Evolutionary conservation across 64 coral and sea anemone genomes (phyloP).

Genomic region (Astreopora myriophthalma): DNA sequence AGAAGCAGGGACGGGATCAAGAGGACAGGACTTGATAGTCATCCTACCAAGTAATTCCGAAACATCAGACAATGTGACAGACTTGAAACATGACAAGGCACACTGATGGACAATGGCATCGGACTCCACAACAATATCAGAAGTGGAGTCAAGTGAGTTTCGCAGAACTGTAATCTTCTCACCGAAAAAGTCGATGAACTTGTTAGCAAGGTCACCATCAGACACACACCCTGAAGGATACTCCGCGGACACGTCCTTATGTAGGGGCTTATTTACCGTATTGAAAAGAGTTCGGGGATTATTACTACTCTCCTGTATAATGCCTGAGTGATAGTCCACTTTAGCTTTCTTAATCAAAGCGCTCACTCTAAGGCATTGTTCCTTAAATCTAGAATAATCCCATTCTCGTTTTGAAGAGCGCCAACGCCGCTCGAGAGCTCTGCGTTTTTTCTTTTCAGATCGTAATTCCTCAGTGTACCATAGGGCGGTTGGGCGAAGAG

Average conservation of each 20-base stretch:
- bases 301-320: slow-evolving; percentile 28
- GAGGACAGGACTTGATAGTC: neutral
- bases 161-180: slow-evolving; percentile 8
- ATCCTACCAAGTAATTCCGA: neutral
- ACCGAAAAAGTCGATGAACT: neutral
- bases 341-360: slow-evolving; percentile 36
- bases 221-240: neutral
- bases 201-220: neutral
- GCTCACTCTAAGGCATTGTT: neutral
- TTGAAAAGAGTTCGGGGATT: slow-evolving; percentile 12
- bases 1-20: neutral
- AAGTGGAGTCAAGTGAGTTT: neutral
- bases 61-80: slow-evolving; percentile 9
- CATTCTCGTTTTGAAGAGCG: neutral
- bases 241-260: neutral
- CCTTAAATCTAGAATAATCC: neutral
- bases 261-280: slow-evolving; percentile 3
- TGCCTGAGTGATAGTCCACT: slow-evolving; percentile 39
- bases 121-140: neutral
- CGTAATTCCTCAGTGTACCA: slow-evolving; percentile 51
- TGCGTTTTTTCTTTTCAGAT: slow-evolving; percentile 50
- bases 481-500: slow-evolving; percentile 33
- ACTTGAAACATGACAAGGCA: neutral
- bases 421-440: neutral
- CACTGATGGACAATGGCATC: neutral